Conservation (phyloP, 2,888 invertebrate genomes). For the Tenthredo notha region DNA sequence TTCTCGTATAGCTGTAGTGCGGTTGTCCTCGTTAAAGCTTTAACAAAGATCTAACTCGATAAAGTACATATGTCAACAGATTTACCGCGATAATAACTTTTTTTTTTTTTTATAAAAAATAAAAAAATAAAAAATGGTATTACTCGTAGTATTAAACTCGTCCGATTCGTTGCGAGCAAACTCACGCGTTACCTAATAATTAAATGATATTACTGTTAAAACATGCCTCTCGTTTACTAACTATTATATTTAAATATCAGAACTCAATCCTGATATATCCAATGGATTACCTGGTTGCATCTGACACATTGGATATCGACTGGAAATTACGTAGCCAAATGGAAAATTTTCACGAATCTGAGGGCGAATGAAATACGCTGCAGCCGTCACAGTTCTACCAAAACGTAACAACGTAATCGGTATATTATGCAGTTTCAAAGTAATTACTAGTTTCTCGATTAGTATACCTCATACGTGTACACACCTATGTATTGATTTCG, state of each 20-base stretch:
- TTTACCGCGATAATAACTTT: conserved; percentile 33
- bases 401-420: conserved; percentile 12
- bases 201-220: conserved; percentile 19
- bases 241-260: conserved; percentile 25
- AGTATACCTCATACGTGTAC: neutral
- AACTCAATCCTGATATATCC: neutral
- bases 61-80: conserved; percentile 36
- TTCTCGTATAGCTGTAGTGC: conserved; percentile 31
- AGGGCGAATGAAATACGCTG: conserved; percentile 10
- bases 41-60: conserved; percentile 43
- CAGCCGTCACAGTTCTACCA: neutral
- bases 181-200: neutral
- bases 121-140: conserved; percentile 13
- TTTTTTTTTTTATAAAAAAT: too few species aligned
- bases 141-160: conserved; percentile 5
- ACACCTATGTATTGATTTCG: neutral
- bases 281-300: conserved; percentile 25
- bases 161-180: neutral
- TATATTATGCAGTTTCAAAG: neutral
- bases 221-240: conserved; percentile 1
- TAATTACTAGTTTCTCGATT: neutral
- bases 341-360: conserved; percentile 14
- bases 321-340: conserved; percentile 28
- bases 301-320: conserved; percentile 36
- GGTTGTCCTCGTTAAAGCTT: conserved; percentile 40